Percentiles rank a stretch among this genome's conserved stretches.
Evolutionary conservation across 2,797 vertebrate species (phyloP).

Genomic region (Megalops cyprinoides): DNA sequence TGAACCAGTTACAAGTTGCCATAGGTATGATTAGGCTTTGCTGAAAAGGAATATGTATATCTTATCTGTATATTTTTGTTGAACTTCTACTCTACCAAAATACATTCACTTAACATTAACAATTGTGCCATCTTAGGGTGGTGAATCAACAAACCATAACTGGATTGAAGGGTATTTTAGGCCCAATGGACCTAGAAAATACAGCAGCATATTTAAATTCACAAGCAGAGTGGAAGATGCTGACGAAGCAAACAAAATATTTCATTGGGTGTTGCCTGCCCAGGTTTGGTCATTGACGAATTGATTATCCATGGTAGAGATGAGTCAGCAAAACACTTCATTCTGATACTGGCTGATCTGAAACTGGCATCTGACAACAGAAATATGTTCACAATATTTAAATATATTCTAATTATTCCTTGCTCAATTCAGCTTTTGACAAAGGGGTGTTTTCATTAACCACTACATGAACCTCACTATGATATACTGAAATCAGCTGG

Average conservation of each 20-base stretch:
- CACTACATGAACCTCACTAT: too few relatives aligned
- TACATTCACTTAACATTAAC: not conserved
- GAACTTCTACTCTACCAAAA: not conserved
- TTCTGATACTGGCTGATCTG: not conserved
- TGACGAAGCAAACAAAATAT: slow-evolving; percentile 1
- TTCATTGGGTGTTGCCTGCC: not conserved
- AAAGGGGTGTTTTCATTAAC: not conserved
- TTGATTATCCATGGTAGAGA: not conserved
- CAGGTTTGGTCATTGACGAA: not conserved
- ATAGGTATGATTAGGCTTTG: not conserved
- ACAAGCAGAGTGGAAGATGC: not conserved
- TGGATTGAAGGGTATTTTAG: not conserved
- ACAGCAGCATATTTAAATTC: slow-evolving; percentile 9
- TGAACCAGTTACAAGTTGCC: not conserved
- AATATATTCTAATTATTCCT: not conserved
- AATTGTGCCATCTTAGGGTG: not conserved
- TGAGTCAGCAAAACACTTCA: not conserved
- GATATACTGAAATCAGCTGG: too few relatives aligned
- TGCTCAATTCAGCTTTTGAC: not conserved
- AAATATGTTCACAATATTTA: not conserved
- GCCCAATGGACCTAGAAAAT: not conserved
- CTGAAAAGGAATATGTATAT: not conserved
- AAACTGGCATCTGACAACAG: too few relatives aligned
- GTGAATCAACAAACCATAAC: not conserved
- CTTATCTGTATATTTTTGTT: too few relatives aligned